These are phyloP conservation scores for Salvelinus fontinalis DNA, from an alignment of 2,113 vertebrate species.

Conservation along the genomic window DNA sequence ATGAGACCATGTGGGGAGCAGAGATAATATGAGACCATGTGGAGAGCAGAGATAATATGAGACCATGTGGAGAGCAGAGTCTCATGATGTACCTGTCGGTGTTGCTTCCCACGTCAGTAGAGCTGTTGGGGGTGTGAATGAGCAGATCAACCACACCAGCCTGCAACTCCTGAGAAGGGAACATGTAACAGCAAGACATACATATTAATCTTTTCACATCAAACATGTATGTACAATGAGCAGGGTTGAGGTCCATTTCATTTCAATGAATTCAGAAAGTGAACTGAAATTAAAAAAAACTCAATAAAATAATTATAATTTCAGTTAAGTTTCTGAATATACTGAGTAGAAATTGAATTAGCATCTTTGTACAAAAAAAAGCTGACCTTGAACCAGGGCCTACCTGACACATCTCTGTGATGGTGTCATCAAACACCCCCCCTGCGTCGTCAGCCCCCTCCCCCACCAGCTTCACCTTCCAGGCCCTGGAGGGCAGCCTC, in stretches of 20 bases:
- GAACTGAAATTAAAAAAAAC: no score
- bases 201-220: no score
- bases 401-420: constrained; percentile 84
- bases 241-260: no score
- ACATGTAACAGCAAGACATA: no score
- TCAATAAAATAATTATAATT: no score
- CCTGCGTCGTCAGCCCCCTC: constrained; percentile 83
- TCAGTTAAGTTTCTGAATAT: no score
- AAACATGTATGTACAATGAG: no score
- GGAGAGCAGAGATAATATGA: no score
- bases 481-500: constrained; percentile 78
- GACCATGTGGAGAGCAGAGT: background rate
- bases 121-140: constrained; percentile 78
- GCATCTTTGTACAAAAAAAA: background rate
- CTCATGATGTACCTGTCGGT: constrained; percentile 72
- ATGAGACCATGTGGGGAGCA: no score
- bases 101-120: constrained; percentile 79
- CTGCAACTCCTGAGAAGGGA: constrained; percentile 73
- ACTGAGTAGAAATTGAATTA: no score
- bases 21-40: no score
- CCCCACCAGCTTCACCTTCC: constrained; percentile 81
- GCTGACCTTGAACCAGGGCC: background rate
- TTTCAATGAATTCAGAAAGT: no score
- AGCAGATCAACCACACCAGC: constrained; percentile 78
- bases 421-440: constrained; percentile 82